Conservation (phyloP, 2,888 invertebrate species). For the Sabellastarte sp. region DNA sequence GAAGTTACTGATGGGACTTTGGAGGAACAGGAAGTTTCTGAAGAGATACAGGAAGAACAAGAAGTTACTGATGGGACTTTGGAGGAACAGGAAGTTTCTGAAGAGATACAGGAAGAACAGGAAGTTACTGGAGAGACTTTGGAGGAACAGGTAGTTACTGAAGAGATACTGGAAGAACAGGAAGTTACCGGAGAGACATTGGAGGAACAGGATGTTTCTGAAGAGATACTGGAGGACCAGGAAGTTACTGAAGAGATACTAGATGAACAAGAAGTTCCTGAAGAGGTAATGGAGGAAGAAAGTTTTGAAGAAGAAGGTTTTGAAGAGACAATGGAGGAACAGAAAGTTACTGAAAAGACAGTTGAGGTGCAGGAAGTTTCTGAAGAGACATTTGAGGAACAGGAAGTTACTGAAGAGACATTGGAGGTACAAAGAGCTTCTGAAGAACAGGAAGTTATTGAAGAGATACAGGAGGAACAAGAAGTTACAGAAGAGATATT, state of each 20-base stretch:
- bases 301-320: too few species aligned
- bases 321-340: too few species aligned
- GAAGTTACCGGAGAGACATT: too few species aligned
- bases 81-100: conserved; percentile 1
- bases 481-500: neutral
- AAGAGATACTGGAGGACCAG: too few species aligned
- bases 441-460: neutral
- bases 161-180: conserved; percentile 1
- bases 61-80: neutral
- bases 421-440: neutral
- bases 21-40: neutral
- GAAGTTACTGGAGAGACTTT: neutral
- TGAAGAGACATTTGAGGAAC: neutral
- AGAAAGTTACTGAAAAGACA: too few species aligned
- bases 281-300: too few species aligned
- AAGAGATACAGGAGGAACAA: conserved; percentile 1
- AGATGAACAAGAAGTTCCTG: too few species aligned
- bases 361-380: too few species aligned
- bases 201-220: too few species aligned
- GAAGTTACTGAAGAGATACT: too few species aligned
- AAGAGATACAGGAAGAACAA: neutral
- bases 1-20: neutral
- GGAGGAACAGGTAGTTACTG: too few species aligned
- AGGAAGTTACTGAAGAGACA: too few species aligned
- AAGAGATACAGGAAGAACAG: conserved; percentile 2